Evolutionary conservation across 2,888 invertebrate species (phyloP), one percentile per base, ranked within the genome.

Genomic region (Phymatocera aterrima): DNA sequence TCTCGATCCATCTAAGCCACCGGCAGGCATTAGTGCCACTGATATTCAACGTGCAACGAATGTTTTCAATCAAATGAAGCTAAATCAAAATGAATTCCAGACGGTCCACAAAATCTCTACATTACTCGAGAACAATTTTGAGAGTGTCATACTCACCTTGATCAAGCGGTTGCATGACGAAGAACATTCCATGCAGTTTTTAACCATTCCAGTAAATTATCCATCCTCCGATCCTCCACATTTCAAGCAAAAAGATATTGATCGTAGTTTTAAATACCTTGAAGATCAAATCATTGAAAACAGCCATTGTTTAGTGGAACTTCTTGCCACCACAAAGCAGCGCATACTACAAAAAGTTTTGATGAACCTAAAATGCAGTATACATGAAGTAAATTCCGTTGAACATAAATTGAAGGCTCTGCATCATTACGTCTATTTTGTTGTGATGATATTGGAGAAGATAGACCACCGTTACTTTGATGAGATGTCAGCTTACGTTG

Each of bases 391-490:
- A 79, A 88, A 89, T 21, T 90, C 92, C 37, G 85, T 91, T 5
- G 93, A 94, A 82, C 91, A 92, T 57, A 93, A 93, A 87, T 85
- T 93, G 0, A 87, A 92, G 77, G 90, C 91, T 15, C 90, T 95
- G 51, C 92, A 94, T 84, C 92, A 93, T 0, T 95, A 93, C 82
- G 86, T 92, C 3, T 92, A 91, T 1, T 92, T 94, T 80, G 88
- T 90, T 28, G 85, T 92, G 8, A 89, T 92, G 28, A 87, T 92
- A 46, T 84, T 92, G 1, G 90, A 92, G 0, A 83, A 87, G 28
- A 80, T 92, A 5, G 80, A 85, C 2, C 64, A 91, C n/a, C 87
- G 89, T 1, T 81, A 84, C 28, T 88, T 89, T 4, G 86, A 91
- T 65, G 84, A 90, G 1, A 91, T 93, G n/a, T 92, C 92, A 6